Conservation (phyloP, 2,888 invertebrate species). For the Mythimna albipuncta region DNA sequence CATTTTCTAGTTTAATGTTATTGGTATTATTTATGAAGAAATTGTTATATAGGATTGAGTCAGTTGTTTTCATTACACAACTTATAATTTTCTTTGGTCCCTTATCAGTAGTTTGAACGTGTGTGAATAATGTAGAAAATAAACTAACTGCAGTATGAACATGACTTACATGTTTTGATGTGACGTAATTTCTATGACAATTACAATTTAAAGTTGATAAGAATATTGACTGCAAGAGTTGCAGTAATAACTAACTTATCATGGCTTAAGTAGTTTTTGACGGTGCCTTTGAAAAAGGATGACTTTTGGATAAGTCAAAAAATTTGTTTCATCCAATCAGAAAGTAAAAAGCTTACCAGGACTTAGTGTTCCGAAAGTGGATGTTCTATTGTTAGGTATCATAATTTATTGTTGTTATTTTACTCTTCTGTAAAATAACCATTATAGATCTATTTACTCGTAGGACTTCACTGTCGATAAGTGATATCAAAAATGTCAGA, state of each 20-base stretch:
- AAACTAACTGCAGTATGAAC: not conserved
- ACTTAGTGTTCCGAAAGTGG: no score
- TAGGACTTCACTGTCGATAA: no score
- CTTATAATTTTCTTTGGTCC: not conserved
- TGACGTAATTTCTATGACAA: conserved; percentile 5
- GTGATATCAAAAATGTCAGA: no score
- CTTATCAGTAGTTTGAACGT: conserved; percentile 23
- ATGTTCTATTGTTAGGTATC: no score
- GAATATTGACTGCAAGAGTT: not conserved
- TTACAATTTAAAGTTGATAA: not conserved
- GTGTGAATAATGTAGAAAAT: conserved; percentile 2
- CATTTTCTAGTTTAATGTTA: conserved; percentile 1
- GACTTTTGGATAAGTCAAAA: no score
- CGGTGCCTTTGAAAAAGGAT: no score
- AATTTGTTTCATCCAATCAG: no score
- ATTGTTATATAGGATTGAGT: conserved; percentile 22
- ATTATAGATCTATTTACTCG: no score
- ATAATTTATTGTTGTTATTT: no score
- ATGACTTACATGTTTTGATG: not conserved
- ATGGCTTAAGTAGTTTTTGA: no score
- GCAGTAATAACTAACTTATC: not conserved
- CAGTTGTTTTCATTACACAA: conserved; percentile 17
- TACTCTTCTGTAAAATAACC: no score
- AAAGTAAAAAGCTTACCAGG: no score
- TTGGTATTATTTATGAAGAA: conserved; percentile 16